Evolutionary conservation across 2,113 vertebrate species (phyloP), one percentile per base, ranked within the genome.

Genomic region (Festucalex cinctus): DNA sequence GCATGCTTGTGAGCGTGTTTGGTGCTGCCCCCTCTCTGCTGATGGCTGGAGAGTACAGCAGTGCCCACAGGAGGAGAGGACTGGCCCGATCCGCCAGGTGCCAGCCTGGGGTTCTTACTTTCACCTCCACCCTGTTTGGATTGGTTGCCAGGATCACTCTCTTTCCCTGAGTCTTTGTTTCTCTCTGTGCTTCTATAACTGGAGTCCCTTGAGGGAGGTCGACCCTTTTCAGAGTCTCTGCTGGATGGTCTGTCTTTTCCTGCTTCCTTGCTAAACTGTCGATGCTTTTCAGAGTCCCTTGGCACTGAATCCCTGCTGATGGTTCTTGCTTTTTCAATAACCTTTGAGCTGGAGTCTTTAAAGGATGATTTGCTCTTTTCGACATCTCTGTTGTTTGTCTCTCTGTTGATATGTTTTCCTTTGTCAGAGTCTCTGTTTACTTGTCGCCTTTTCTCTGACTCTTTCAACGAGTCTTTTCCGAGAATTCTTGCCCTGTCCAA

Each of bases 1-100:
- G 75, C 85, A 73, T 84, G 85, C 67, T 94, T 97, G 59, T 97
- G 96, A 49, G 82, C 85, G 73, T 92, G 94, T 74, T 93, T 94
- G 69, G 78, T 76, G 0, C 63, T 79, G 65, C 83, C 79, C 54
- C 72, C 66, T 84, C 86, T 87, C 73, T 89, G 90, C 76, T 90
- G 54, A 57, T 57, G 89, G 32, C 84, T 80, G 20, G 89, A 86
- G 66, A 90, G 84, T 66, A 90, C 84, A 51, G 89, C 87, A 7
- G 90, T 90, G 44, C 89, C 91, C 46, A 89, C 75, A 32, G 84
- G 86, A 73, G 89, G 89, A 17, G 90, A 92, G 5, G 87, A 84
- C 76, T 89, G 88, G 66, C 85, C 84, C 41, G 77, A 74, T 51
- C 82, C 70, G 65, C 69, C 80, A 69, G 81, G 80, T 63, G 65